phyloP scores from a whole-genome alignment of 1,140 invertebrate genomes.

The Drosophila mauritiana region DNA sequence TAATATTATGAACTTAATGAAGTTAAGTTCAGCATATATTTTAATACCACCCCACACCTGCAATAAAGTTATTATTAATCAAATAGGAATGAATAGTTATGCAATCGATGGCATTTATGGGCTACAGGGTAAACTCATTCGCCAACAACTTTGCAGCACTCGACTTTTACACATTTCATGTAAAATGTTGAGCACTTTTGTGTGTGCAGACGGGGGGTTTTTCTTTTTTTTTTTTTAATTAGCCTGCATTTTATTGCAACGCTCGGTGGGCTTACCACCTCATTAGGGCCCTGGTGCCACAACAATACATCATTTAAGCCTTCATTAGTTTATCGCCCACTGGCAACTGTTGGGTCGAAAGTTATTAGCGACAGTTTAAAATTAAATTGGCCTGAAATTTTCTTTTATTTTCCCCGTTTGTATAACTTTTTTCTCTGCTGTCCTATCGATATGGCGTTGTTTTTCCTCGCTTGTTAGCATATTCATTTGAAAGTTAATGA shows the following conservation, averaged over 20 bases:
- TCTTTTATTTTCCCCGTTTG: constrained; percentile 33
- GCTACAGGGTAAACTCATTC: background rate
- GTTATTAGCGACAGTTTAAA: constrained; percentile 81
- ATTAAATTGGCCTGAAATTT: constrained; percentile 62
- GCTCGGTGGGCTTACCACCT: constrained; percentile 10
- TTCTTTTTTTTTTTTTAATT: constrained; percentile 60
- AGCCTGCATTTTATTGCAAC: constrained; percentile 75
- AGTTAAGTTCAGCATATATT: background rate
- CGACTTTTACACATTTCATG: constrained; percentile 55
- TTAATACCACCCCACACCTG: background rate
- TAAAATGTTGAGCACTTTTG: constrained; percentile 48
- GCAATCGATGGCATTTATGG: no score
- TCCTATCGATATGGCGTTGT: background rate
- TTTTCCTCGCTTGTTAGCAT: constrained; percentile 53
- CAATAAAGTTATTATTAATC: background rate
- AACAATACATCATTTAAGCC: constrained; percentile 79
- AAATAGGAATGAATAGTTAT: no score
- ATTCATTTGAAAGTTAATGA: constrained; percentile 79
- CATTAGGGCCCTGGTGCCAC: constrained; percentile 37
- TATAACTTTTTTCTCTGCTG: background rate
- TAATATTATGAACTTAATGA: background rate
- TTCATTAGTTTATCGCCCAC: constrained; percentile 75
- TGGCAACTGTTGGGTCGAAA: constrained; percentile 61
- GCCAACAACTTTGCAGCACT: background rate
- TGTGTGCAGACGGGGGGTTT: constrained; percentile 18